phyloP scores from a whole-genome alignment of 2,888 invertebrate genomes.

The Stenodema calcarata region DNA sequence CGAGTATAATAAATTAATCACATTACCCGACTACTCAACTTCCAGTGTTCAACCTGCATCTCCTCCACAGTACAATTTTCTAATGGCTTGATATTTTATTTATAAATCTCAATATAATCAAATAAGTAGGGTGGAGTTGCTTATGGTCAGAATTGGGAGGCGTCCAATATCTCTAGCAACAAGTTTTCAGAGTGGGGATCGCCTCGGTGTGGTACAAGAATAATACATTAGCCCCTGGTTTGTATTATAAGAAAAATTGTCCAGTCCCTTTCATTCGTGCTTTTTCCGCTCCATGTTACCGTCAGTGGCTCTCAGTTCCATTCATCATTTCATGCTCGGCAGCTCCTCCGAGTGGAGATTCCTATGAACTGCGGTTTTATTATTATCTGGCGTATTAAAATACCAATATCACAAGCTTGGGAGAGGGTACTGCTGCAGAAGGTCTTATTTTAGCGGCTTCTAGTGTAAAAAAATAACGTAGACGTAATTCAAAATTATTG shows the following conservation, averaged over 20 bases:
- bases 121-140: neutral
- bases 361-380: neutral
- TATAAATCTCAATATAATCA: neutral
- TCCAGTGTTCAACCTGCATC: too few relatives aligned
- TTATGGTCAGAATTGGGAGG: neutral
- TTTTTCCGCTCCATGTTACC: neutral
- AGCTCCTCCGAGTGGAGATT: neutral
- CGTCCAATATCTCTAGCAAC: neutral
- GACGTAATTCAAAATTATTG: too few relatives aligned
- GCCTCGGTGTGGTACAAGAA: neutral
- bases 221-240: neutral
- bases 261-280: neutral
- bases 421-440: too few relatives aligned
- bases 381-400: too few relatives aligned
- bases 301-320: neutral
- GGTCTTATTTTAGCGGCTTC: too few relatives aligned
- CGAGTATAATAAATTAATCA: too few relatives aligned
- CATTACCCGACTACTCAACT: neutral
- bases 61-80: too few relatives aligned
- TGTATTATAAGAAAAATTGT: neutral
- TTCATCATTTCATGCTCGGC: neutral
- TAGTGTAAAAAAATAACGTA: too few relatives aligned
- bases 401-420: too few relatives aligned
- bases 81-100: neutral
- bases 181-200: neutral